Evolutionary conservation across 2,113 vertebrate species (phyloP).

Genomic region (Pontoporia blainvillei): DNA sequence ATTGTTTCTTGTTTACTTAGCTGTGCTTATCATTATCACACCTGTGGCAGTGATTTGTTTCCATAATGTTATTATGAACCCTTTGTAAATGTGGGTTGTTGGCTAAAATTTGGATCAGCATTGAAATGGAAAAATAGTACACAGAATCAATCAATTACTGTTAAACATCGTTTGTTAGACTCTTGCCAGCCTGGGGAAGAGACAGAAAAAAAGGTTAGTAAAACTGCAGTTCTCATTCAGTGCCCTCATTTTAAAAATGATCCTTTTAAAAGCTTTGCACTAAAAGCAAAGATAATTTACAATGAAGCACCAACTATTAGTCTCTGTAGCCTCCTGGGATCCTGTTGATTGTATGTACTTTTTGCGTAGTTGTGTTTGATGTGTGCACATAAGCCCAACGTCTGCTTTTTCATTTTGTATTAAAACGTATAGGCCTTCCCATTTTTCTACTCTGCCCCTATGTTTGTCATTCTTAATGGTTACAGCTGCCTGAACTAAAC

Average conservation of each 20-base stretch:
- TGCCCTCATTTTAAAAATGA: background rate
- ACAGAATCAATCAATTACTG: background rate
- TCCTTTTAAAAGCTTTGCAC: background rate
- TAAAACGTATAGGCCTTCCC: background rate
- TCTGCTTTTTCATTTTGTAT: background rate
- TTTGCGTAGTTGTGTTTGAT: background rate
- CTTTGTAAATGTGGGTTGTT: slow-evolving; percentile 40
- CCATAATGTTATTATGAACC: background rate
- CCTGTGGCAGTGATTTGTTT: slow-evolving; percentile 1
- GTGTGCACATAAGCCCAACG: background rate
- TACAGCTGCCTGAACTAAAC: slow-evolving; percentile 22
- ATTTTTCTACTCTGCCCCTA: background rate
- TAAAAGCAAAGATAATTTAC: background rate
- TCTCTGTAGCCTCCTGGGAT: background rate
- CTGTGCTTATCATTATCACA: background rate
- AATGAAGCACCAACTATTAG: background rate
- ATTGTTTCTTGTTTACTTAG: slow-evolving; percentile 18
- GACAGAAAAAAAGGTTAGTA: background rate
- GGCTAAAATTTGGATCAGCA: slow-evolving; percentile 36
- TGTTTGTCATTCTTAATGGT: slow-evolving; percentile 18
- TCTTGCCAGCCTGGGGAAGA: background rate
- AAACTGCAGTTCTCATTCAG: background rate
- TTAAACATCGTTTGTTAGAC: slow-evolving; percentile 28
- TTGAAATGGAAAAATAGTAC: slow-evolving; percentile 46
- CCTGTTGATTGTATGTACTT: background rate